A percentile compares a stretch with the other conserved stretches of the same genome.
These are phyloP conservation scores for Caenorhabditis sp. DNA, from an alignment of 2,888 invertebrate species.

Conservation along the genomic window DNA sequence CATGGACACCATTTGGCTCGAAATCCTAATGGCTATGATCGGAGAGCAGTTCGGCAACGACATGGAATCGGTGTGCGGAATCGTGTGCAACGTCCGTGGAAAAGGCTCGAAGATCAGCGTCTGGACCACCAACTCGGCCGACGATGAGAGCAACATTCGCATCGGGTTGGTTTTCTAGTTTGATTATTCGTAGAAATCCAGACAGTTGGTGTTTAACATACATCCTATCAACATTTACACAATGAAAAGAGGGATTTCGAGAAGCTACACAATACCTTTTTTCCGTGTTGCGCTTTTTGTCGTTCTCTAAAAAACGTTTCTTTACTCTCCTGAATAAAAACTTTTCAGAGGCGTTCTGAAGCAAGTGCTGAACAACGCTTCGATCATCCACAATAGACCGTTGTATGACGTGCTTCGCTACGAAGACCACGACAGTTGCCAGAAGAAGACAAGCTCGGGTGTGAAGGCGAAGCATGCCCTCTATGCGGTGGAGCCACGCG, in stretches of 20 bases:
- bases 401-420: constrained; percentile 60
- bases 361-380: constrained; percentile 29
- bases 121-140: constrained; percentile 91
- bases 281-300: too few species aligned
- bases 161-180: constrained; percentile 67
- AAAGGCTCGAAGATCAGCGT: constrained; percentile 93
- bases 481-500: constrained; percentile 23
- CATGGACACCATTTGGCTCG: constrained; percentile 77
- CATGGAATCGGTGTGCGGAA: constrained; percentile 82
- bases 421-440: constrained; percentile 65
- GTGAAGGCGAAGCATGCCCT: constrained; percentile 50
- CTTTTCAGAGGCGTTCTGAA: constrained; percentile 61
- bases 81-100: constrained; percentile 90
- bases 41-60: constrained; percentile 95
- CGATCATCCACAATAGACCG: constrained; percentile 32
- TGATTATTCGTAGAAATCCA: neutral
- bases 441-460: constrained; percentile 60
- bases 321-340: too few species aligned
- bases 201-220: neutral
- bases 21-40: constrained; percentile 87
- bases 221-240: neutral
- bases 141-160: constrained; percentile 82
- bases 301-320: too few species aligned
- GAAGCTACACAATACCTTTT: too few species aligned
- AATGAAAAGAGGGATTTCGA: too few species aligned